These are phyloP conservation scores for Deilephila elpenor DNA, from an alignment of 2,888 invertebrate genomes.

Conservation along the genomic window DNA sequence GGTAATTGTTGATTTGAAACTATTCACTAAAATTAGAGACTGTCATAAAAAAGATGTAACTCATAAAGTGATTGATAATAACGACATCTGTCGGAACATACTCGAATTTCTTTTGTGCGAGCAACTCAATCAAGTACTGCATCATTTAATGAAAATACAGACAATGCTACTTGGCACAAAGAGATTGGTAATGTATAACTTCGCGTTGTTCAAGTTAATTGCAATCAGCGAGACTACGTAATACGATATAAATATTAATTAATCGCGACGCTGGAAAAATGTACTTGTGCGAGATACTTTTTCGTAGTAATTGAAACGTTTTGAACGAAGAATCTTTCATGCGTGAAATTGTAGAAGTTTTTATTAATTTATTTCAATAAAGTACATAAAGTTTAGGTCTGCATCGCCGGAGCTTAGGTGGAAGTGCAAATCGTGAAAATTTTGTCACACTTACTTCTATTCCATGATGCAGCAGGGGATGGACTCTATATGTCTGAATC, in stretches of 20 bases:
- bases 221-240: conserved; percentile 48
- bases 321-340: not conserved
- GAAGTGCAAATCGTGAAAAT: too few species aligned
- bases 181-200: conserved; percentile 47
- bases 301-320: conserved; percentile 7
- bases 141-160: conserved; percentile 22
- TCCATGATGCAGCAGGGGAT: too few species aligned
- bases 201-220: conserved; percentile 44
- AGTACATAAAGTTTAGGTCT: too few species aligned
- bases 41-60: not conserved
- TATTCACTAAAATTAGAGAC: not conserved
- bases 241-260: conserved; percentile 56
- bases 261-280: conserved; percentile 40
- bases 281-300: conserved; percentile 32
- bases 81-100: not conserved
- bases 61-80: not conserved
- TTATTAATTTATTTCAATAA: not conserved
- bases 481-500: too few species aligned
- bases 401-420: too few species aligned
- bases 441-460: too few species aligned
- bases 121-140: not conserved
- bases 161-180: conserved; percentile 39
- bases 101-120: not conserved
- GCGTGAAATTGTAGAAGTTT: not conserved
- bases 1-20: too few species aligned